These are phyloP conservation scores for Ivindomyrus marchei DNA, from an alignment of 2,113 vertebrate genomes.

Conservation along the genomic window DNA sequence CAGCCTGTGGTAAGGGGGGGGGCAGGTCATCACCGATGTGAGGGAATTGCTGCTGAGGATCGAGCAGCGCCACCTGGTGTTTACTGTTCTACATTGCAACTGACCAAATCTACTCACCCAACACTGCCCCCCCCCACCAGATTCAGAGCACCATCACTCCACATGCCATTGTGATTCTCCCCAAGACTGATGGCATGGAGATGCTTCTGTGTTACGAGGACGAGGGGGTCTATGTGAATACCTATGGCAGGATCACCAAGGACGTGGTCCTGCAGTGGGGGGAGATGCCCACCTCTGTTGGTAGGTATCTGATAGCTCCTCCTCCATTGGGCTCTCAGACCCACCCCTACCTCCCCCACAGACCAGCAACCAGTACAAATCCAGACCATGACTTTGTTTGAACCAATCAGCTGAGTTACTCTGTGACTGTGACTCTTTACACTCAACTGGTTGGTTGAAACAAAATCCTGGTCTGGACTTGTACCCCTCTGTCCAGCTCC, in stretches of 20 bases:
- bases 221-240: conserved; percentile 95
- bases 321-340: not conserved
- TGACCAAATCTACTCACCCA: conserved; percentile 20
- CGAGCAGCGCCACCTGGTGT: not conserved
- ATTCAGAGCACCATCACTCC: conserved; percentile 93
- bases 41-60: not conserved
- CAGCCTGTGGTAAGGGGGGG: not conserved
- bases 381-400: not conserved
- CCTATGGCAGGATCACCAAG: conserved; percentile 96
- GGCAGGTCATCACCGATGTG: not conserved
- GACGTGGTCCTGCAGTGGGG: conserved; percentile 98
- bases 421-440: not conserved
- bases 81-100: conserved; percentile 5
- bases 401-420: not conserved
- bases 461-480: not conserved
- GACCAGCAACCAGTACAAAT: not conserved
- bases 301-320: conserved; percentile 56
- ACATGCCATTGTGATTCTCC: conserved; percentile 92
- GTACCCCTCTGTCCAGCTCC: not conserved
- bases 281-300: conserved; percentile 97
- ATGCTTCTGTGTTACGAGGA: conserved; percentile 98
- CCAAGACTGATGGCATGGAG: conserved; percentile 97
- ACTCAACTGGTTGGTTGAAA: not conserved
- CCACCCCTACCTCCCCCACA: not conserved
- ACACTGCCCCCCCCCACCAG: conserved; percentile 47